These are phyloP conservation scores for Eustalomyia histrio DNA, from an alignment of 2,888 invertebrate genomes.

Conservation along the genomic window DNA sequence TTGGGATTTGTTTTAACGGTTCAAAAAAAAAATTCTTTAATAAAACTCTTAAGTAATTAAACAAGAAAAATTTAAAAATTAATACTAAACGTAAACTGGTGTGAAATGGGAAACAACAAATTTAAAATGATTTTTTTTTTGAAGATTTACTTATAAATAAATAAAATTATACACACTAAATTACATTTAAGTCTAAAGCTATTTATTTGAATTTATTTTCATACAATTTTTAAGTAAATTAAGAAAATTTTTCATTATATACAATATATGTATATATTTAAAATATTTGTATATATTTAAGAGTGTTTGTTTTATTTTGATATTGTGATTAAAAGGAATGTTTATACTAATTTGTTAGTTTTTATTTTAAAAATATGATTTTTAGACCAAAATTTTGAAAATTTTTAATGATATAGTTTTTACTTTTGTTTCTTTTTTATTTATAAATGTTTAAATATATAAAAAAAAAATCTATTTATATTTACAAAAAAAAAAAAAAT, in stretches of 20 bases:
- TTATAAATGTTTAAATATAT: not conserved
- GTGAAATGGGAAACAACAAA: constrained; percentile 51
- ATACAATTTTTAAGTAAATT: no score
- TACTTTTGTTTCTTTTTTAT: not conserved
- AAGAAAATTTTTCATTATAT: no score
- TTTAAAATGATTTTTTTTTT: constrained; percentile 29
- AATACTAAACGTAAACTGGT: constrained; percentile 50
- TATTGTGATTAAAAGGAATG: constrained; percentile 39
- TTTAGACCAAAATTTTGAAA: constrained; percentile 6
- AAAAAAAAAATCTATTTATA: constrained; percentile 38
- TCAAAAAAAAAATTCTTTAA: constrained; percentile 46
- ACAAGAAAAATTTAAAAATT: not conserved
- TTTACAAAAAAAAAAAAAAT: constrained; percentile 35
- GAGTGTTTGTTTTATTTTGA: not conserved
- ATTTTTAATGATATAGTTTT: constrained; percentile 7
- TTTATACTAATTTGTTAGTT: constrained; percentile 32
- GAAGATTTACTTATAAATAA: constrained; percentile 36
- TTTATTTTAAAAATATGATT: constrained; percentile 33
- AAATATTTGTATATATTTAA: not conserved
- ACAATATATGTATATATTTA: not conserved
- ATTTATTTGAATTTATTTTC: not conserved
- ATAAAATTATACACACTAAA: constrained; percentile 51
- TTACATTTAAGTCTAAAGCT: constrained; percentile 58
- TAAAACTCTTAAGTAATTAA: constrained; percentile 49
- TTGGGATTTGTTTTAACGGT: constrained; percentile 51